Evolutionary conservation across 2,113 vertebrate genomes (phyloP).

Genomic region (Centropus unirufus): DNA sequence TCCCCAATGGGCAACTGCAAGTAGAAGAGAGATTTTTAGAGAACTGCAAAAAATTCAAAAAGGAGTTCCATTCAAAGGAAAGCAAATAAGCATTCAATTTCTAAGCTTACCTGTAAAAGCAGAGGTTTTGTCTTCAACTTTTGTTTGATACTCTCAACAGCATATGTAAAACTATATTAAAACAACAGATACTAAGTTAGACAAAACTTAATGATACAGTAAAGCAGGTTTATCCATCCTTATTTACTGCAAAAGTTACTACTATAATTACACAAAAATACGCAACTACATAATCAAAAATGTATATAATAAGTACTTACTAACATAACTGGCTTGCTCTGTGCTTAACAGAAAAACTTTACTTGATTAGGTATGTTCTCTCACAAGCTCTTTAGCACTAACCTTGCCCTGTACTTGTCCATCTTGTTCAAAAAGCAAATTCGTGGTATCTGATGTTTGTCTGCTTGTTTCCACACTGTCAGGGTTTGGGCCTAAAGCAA

Average conservation of each 20-base stretch:
- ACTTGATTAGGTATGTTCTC: background rate
- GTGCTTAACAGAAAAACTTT: background rate
- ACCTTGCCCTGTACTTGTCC: conserved; percentile 92
- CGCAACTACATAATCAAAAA: background rate
- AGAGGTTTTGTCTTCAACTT: conserved; percentile 92
- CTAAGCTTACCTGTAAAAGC: conserved; percentile 87
- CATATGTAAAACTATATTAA: conserved; percentile 81
- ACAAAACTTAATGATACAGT: background rate
- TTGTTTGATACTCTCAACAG: conserved; percentile 89
- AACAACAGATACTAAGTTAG: background rate
- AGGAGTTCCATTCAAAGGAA: background rate
- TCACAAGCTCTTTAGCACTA: background rate
- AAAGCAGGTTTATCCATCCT: background rate
- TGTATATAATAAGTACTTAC: background rate
- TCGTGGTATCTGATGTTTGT: conserved; percentile 91
- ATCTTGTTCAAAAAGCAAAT: conserved; percentile 98
- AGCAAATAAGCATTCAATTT: background rate
- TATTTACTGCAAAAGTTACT: background rate
- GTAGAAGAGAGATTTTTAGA: background rate
- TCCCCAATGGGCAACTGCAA: conserved; percentile 88
- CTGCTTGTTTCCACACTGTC: conserved; percentile 96
- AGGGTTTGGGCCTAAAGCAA: conserved; percentile 90
- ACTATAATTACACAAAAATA: background rate
- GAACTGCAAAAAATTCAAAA: background rate
- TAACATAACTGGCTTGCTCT: background rate